Percentiles rank a stretch among this genome's conserved stretches.
Evolutionary conservation across 2,888 invertebrate genomes (phyloP).

Genomic region (Drosophila meridiana): DNA sequence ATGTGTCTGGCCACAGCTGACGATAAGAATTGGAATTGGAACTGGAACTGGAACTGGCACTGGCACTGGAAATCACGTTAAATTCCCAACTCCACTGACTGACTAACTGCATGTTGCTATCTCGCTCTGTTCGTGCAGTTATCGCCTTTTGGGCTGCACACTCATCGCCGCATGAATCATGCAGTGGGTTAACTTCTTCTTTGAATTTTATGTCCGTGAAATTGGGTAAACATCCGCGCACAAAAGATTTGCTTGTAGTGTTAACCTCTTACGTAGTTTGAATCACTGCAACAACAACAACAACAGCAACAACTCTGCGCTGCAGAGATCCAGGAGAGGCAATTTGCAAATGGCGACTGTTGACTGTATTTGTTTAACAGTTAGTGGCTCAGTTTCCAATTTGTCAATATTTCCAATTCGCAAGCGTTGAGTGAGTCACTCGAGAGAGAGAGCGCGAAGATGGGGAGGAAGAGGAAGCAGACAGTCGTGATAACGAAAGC

Average conservation of each 20-base stretch:
- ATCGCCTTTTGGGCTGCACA: slow-evolving; percentile 36
- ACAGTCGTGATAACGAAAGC: slow-evolving; percentile 26
- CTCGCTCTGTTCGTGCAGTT: slow-evolving; percentile 33
- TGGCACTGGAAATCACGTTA: slow-evolving; percentile 14
- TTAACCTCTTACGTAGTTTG: slow-evolving; percentile 3
- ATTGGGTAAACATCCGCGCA: slow-evolving; percentile 58
- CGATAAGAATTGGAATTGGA: slow-evolving; percentile 7
- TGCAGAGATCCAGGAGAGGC: neutral
- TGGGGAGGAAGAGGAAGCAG: slow-evolving; percentile 6
- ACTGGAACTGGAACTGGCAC: slow-evolving; percentile 11
- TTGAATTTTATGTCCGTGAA: slow-evolving; percentile 64
- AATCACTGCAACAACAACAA: slow-evolving; percentile 32
- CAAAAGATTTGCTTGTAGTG: slow-evolving; percentile 8
- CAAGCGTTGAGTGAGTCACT: slow-evolving; percentile 45
- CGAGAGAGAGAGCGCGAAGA: neutral
- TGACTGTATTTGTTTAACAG: slow-evolving; percentile 42
- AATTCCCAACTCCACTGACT: slow-evolving; percentile 16
- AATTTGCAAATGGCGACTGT: slow-evolving; percentile 30
- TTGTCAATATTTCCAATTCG: slow-evolving; percentile 46
- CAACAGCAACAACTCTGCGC: neutral
- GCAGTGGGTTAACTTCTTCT: slow-evolving; percentile 60
- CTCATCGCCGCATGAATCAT: slow-evolving; percentile 57
- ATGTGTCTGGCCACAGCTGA: slow-evolving; percentile 17
- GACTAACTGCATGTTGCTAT: slow-evolving; percentile 1
- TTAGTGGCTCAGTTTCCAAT: slow-evolving; percentile 27